A percentile compares a stretch with the other conserved stretches of the same genome.
phyloP scores from a whole-genome alignment of 2,888 invertebrate genomes.

The Polyommatus icarus region DNA sequence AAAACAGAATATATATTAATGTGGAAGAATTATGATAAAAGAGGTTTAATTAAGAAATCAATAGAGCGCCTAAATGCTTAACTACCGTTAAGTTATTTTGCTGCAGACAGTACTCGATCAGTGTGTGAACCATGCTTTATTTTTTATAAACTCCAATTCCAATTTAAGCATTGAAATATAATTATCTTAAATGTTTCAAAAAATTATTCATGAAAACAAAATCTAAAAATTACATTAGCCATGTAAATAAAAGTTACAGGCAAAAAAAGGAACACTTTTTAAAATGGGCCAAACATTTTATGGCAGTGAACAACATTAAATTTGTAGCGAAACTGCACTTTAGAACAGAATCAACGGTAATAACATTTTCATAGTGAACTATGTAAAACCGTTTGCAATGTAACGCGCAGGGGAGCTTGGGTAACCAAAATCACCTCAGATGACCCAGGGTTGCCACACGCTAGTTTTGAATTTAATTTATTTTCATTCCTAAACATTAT shows the following conservation, averaged over 20 bases:
- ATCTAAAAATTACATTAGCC: background rate
- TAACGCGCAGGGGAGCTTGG: slow-evolving; percentile 21
- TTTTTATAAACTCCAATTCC: background rate
- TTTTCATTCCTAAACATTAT: background rate
- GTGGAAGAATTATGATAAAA: slow-evolving; percentile 39
- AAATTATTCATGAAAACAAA: background rate
- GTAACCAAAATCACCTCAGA: slow-evolving; percentile 32
- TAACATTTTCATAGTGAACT: slow-evolving; percentile 35
- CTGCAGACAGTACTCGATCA: background rate
- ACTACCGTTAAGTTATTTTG: background rate
- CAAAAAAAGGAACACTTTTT: background rate
- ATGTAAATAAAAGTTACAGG: background rate
- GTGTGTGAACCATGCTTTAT: background rate
- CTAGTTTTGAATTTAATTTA: background rate
- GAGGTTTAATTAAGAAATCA: background rate
- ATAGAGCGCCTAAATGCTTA: slow-evolving; percentile 34
- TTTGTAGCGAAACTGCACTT: slow-evolving; percentile 20
- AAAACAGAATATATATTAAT: slow-evolving; percentile 55
- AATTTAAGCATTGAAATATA: too few species aligned
- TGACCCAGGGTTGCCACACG: slow-evolving; percentile 20
- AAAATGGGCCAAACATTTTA: slow-evolving; percentile 27
- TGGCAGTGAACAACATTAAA: background rate
- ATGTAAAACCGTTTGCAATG: slow-evolving; percentile 34
- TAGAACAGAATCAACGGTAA: slow-evolving; percentile 30
- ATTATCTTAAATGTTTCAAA: too few species aligned